A percentile compares a stretch with the other conserved stretches of the same genome.
These are phyloP conservation scores for Neopipo cinnamomea DNA, from an alignment of 2,113 vertebrate species.

Conservation along the genomic window DNA sequence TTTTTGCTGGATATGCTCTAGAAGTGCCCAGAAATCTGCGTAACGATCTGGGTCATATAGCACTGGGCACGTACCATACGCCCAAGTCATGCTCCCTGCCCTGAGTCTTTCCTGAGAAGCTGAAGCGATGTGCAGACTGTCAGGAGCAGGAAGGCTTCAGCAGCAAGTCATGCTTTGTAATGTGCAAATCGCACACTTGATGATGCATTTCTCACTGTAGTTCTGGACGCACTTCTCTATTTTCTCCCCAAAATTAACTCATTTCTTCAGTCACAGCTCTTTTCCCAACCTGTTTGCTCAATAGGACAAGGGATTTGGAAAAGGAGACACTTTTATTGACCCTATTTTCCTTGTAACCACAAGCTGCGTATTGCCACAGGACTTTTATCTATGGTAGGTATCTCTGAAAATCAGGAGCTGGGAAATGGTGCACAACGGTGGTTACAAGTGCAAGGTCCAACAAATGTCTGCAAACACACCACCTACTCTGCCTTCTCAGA, in stretches of 20 bases:
- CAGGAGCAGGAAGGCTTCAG: neutral
- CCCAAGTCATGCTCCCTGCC: accelerated
- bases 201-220: neutral
- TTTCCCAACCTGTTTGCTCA: neutral
- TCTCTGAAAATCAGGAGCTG: neutral
- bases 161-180: neutral
- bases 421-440: accelerated
- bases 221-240: neutral
- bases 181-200: neutral
- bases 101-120: neutral
- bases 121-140: neutral
- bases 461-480: accelerated
- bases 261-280: neutral
- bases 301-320: neutral
- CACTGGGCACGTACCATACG: accelerated
- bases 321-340: neutral
- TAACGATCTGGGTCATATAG: accelerated
- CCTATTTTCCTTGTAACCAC: neutral
- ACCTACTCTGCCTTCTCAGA: neutral
- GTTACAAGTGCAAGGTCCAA: neutral
- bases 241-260: neutral
- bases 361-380: neutral
- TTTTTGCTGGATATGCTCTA: neutral
- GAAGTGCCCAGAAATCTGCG: accelerated
- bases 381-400: neutral